phyloP scores from a whole-genome alignment of 1,140 invertebrate species.

The Schlechtendalia chinensis region DNA sequence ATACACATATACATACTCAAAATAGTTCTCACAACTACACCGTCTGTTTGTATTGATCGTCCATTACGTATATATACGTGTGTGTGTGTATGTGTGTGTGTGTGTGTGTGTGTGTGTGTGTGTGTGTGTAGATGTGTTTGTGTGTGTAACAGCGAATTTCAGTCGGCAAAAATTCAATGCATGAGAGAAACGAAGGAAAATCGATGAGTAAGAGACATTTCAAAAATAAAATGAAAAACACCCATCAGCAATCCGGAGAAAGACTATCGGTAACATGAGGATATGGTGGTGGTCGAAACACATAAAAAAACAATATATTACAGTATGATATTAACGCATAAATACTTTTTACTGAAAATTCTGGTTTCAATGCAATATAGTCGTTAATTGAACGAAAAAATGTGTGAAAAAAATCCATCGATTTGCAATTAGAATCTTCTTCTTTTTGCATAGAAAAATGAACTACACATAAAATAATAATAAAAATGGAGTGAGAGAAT shows the following conservation, averaged over 20 bases:
- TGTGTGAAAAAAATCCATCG: constrained; percentile 8
- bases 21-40: neutral
- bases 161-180: neutral
- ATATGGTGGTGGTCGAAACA: neutral
- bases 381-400: neutral
- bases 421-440: constrained; percentile 1
- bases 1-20: neutral
- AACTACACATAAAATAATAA: neutral
- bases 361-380: neutral
- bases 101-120: too few relatives aligned
- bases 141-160: constrained; percentile 13
- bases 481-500: neutral
- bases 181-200: neutral
- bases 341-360: neutral
- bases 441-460: neutral
- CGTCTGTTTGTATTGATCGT: constrained; percentile 26
- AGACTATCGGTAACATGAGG: neutral
- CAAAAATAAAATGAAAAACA: neutral
- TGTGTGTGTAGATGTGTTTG: too few relatives aligned
- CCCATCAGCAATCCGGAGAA: neutral
- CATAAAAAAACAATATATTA: neutral
- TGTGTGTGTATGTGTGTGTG: too few relatives aligned
- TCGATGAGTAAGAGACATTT: neutral
- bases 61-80: neutral
- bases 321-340: neutral